Evolutionary conservation across 2,797 vertebrate species (phyloP), one percentile per base, ranked within the genome.

Genomic region (Parauchenoglanis punctatus): DNA sequence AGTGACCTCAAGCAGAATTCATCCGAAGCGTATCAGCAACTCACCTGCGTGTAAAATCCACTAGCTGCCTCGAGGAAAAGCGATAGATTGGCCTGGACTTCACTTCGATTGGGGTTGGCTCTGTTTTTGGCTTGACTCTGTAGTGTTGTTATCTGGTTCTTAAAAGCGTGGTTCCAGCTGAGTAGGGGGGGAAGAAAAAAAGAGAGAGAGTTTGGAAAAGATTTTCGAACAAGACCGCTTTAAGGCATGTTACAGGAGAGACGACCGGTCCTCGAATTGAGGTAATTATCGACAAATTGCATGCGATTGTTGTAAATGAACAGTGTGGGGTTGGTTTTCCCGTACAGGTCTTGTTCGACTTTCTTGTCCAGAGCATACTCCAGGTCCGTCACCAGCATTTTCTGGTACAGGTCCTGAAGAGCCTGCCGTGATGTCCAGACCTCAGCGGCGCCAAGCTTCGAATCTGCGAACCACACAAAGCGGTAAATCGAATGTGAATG

Each of bases 301-400:
- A 8, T 0, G 7, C 0, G 20, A 18, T 18, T 31, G 10, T 11
- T 10, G 3, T 18, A 23, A 58, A 56, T 78, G 8, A 35, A 52
- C 44, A 44, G 56, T 61, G 44, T 54, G 28, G 4, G 44, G 0
- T 4, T 28, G 20, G 1, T 31, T 52, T 82, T 18, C 88, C 94
- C 98, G 98, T 96, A 99, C 99, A 99, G 97, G 93, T 99, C 99
- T 90, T 99, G 99, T 93, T 99, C 98, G 95, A 99, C 98, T 94
- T 99, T 99, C 96, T 99, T 99, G 96, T 99, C 99, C 95, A 99
- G 95, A 91, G 99, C 99, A 15, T 99, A 99, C 92, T 99, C 99
- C 95, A 99, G 95, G 93, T 99, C 98, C 0, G 98, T 99, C 89
- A 99, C 98, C 91, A 99, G 96, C 98, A 99, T 99, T 95, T 99